Evolutionary conservation across 2,113 vertebrate genomes (phyloP), one percentile per base, ranked within the genome.

Genomic region (Himantopus leucocephalus): DNA sequence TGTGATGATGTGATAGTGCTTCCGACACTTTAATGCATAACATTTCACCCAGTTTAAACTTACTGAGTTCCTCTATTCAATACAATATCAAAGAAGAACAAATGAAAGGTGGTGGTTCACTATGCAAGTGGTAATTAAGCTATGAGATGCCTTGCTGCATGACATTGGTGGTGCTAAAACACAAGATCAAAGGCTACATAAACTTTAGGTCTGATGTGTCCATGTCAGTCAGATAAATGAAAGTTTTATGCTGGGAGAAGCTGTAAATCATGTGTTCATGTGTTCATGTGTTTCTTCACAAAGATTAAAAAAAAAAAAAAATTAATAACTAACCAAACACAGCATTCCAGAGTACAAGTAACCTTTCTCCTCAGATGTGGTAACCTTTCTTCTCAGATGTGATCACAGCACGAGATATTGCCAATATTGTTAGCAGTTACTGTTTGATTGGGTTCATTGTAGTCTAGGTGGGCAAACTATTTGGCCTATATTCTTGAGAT

Each of bases 111-210:
- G 39, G 9, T 84, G 11, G 13, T 64, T 35, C 12, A 43, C 30
- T 1, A 1, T 26, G 8, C 5, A 76, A 72, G 9, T 35, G 48
- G 8, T 53, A 67, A 79, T 73, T 43, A 64, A 86, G 5, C 13
- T 84, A 27, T 37, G 34, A 43, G 11, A 19, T 13, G 8, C 12
- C 15, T 68, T 75, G 7, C 9, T 84, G 14, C 15, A 15, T 64
- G 23, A 32, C 7, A 18, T 4, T 32, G 27, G 7, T 10, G 2
- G 15, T 50, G 15, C 3, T 43, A 64, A 68, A 86, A n/a, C 7
- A 47, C 2, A 5, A 24, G 20, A 48, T 5, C 0, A 3, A 58
- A 14, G 22, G 7, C 7, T 56, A 14, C 34, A 11, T 39, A 39
- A 76, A 47, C 29, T 78, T 52, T 23, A 53, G 7, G 15, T 64